Conservation (phyloP, 2,888 invertebrate genomes). For the Pilophorus perplexus region DNA sequence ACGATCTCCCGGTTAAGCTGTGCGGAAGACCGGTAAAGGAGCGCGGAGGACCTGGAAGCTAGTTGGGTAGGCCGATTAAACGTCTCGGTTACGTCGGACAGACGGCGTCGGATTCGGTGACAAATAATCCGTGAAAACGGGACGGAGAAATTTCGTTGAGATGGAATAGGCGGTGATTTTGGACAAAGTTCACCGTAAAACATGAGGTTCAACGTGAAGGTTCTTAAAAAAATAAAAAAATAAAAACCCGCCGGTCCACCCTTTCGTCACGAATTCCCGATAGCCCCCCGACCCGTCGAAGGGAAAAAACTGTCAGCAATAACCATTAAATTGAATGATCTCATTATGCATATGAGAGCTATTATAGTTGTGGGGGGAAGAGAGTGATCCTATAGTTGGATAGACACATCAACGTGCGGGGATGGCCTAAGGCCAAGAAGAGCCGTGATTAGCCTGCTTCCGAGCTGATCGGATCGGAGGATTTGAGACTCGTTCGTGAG, state of each 20-base stretch:
- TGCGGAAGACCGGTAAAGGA: slow-evolving; percentile 5
- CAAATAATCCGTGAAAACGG: neutral
- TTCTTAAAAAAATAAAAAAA: slow-evolving; percentile 3
- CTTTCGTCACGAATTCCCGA: slow-evolving; percentile 38
- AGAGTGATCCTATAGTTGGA: slow-evolving; percentile 35
- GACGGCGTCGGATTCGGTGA: neutral
- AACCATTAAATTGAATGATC: slow-evolving; percentile 43
- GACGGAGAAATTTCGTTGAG: too few species aligned
- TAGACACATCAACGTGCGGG: slow-evolving; percentile 35
- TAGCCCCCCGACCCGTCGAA: neutral
- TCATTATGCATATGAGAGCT: slow-evolving; percentile 41
- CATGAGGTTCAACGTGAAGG: neutral
- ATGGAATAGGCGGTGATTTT: too few species aligned
- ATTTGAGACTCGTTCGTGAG: slow-evolving; percentile 15
- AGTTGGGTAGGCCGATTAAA: slow-evolving; percentile 1
- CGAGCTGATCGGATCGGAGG: slow-evolving; percentile 28
- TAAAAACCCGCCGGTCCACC: neutral
- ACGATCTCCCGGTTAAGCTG: neutral
- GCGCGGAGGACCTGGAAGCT: neutral
- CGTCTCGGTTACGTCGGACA: slow-evolving; percentile 5
- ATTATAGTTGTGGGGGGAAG: slow-evolving; percentile 27
- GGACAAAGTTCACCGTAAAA: neutral
- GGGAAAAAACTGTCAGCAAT: slow-evolving; percentile 32
- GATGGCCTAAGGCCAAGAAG: slow-evolving; percentile 34
- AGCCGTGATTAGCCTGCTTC: slow-evolving; percentile 28